Conservation (phyloP, 2,888 invertebrate species). For the Cheilosia impressa region DNA sequence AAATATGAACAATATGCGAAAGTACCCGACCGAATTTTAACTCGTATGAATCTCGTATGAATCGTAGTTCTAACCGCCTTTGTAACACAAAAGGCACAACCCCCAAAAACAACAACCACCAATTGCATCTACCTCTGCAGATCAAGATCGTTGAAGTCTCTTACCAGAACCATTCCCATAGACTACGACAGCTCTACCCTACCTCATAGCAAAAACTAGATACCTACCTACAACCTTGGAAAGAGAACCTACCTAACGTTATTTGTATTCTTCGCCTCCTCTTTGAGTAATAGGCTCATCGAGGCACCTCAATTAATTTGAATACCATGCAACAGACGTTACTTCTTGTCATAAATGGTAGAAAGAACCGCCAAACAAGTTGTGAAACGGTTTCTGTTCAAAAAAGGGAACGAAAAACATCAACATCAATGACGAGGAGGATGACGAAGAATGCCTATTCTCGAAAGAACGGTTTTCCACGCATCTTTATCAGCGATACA, state of each 20-base stretch:
- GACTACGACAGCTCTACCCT: slow-evolving; percentile 37
- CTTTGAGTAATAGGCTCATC: slow-evolving; percentile 48
- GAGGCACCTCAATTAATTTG: slow-evolving; percentile 23
- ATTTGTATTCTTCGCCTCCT: slow-evolving; percentile 38
- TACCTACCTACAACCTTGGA: slow-evolving; percentile 40
- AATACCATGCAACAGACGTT: not conserved
- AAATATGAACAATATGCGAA: too few species aligned
- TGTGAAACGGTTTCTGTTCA: not conserved
- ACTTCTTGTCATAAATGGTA: slow-evolving; percentile 6
- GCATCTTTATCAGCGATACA: not conserved
- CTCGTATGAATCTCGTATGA: too few species aligned
- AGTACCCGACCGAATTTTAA: too few species aligned
- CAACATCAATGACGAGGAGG: not conserved
- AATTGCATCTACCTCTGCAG: too few species aligned
- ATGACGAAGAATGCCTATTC: not conserved
- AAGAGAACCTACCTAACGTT: slow-evolving; percentile 49
- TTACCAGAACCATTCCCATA: slow-evolving; percentile 26
- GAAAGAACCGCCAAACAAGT: slow-evolving; percentile 23
- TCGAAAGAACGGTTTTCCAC: slow-evolving; percentile 7
- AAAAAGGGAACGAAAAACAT: not conserved
- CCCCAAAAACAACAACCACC: too few species aligned
- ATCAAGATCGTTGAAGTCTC: slow-evolving; percentile 15
- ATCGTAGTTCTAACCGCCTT: too few species aligned
- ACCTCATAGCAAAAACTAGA: slow-evolving; percentile 58
- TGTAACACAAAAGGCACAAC: too few species aligned